Evolutionary conservation across 2,888 invertebrate genomes (phyloP), one percentile per base, ranked within the genome.

Genomic region (Gari tellinella): DNA sequence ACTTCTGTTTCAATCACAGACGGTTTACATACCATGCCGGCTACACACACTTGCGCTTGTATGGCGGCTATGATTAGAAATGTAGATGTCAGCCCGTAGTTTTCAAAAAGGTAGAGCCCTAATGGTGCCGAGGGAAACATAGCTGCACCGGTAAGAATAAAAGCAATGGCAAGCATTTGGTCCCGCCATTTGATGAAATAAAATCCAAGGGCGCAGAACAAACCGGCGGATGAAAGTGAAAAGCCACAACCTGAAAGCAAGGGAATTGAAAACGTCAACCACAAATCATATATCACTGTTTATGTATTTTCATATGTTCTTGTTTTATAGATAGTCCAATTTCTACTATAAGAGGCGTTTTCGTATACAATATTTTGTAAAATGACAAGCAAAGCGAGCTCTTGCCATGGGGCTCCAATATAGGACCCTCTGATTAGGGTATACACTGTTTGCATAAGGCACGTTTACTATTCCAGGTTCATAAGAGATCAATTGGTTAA

Each of bases 81-180:
- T 5, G 76, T 25, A 2, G 69, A 61, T 25, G 55, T 62, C 2
- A 83, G 49, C 14, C 41, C 56, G 7, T 15, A 56, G n/a, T 12
- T 43, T 14, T 62, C 52, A 0, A 79, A 37, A 0, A 80, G 25
- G 12, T 56, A 53, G 1, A 78, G 58, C 7, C 70, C 72, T 5
- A 81, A 52, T 1, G 80, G 77, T 3, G 82, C 74, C 10, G 76
- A 69, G 10, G 64, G 21, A 10, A 81, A 72, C 62, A 81, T 81
- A 12, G 72, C 77, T 10, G 77, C 12, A 8, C 80, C 82, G 2
- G 68, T 60, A 10, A 70, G 57, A 0, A 61, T 26, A n/a, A 75
- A 74, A 14, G 63, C 62, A 19, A 57, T 17, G 10, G 77, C 63
- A 5, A 78, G 38, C 15, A 69, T 61, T 12, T 52, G 17, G 21